Evolutionary conservation across 2,113 vertebrate genomes (phyloP).

Genomic region (Pipra filicauda): DNA sequence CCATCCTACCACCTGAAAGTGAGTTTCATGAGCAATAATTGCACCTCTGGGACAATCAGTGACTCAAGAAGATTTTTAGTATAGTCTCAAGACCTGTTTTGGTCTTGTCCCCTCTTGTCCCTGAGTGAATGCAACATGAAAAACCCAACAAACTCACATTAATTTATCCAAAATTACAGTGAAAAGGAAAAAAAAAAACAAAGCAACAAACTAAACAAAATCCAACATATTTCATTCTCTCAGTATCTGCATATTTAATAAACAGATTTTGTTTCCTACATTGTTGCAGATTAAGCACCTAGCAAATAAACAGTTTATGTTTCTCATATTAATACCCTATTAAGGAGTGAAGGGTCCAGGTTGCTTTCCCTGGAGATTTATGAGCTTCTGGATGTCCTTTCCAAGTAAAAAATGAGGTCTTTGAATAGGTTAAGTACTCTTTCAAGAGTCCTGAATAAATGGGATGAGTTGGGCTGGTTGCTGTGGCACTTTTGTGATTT

Average conservation of each 20-base stretch:
- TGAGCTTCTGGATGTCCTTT: background rate
- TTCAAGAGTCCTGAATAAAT: background rate
- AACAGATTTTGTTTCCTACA: background rate
- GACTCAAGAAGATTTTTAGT: background rate
- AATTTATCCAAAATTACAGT: background rate
- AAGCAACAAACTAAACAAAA: background rate
- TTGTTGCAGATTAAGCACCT: background rate
- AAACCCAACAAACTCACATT: fast-evolving
- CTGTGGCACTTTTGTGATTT: background rate
- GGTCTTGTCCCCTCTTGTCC: background rate
- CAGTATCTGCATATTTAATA: background rate
- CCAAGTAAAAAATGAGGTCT: background rate
- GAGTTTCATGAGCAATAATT: background rate
- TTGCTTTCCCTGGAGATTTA: background rate
- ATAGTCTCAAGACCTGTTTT: background rate
- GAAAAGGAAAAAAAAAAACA: background rate
- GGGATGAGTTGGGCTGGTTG: background rate
- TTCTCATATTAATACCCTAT: background rate
- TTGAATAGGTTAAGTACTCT: background rate
- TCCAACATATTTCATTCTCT: fast-evolving
- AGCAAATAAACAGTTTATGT: background rate
- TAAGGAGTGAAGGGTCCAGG: background rate
- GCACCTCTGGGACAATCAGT: background rate
- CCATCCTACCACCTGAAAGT: background rate
- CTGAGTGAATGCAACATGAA: background rate